phyloP scores from a whole-genome alignment of 2,113 vertebrate species.

The Cololabis saira region DNA sequence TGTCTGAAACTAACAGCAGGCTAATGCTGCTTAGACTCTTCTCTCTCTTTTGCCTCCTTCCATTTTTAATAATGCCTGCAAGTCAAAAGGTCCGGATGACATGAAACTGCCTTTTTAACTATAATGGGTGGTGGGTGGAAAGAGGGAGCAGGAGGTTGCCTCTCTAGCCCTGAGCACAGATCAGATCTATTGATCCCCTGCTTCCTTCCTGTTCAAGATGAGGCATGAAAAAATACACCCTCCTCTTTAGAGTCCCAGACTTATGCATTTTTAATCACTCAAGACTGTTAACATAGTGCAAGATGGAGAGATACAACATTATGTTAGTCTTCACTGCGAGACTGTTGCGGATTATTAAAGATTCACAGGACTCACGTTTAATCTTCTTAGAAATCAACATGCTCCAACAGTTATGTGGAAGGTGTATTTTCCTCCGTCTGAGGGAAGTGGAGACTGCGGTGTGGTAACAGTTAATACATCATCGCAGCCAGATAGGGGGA shows the following conservation, averaged over 20 bases:
- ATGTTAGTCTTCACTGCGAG: constrained; percentile 52
- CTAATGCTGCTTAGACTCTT: constrained; percentile 17
- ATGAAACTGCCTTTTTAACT: constrained; percentile 63
- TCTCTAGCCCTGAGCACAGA: constrained; percentile 65
- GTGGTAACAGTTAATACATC: constrained; percentile 77
- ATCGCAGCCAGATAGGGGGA: constrained; percentile 62
- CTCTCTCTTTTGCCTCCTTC: constrained; percentile 13
- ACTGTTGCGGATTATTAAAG: constrained; percentile 55
- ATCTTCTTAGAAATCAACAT: constrained; percentile 49
- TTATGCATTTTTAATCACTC: constrained; percentile 80
- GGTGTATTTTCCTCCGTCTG: constrained; percentile 57
- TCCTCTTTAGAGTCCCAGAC: constrained; percentile 73
- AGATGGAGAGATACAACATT: constrained; percentile 62
- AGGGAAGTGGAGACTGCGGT: constrained; percentile 63
- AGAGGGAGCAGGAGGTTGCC: constrained; percentile 57
- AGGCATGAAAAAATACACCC: constrained; percentile 75
- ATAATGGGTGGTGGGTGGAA: constrained; percentile 38
- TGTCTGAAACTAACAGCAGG: constrained; percentile 46
- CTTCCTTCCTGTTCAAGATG: constrained; percentile 79
- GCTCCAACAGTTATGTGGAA: constrained; percentile 47
- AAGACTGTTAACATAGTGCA: constrained; percentile 71
- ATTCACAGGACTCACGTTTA: constrained; percentile 50
- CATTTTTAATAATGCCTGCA: constrained; percentile 57
- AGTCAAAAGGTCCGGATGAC: constrained; percentile 57
- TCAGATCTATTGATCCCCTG: constrained; percentile 77